Evolutionary conservation across 2,113 vertebrate genomes (phyloP), one percentile per base, ranked within the genome.

Genomic region (Nanger granti): DNA sequence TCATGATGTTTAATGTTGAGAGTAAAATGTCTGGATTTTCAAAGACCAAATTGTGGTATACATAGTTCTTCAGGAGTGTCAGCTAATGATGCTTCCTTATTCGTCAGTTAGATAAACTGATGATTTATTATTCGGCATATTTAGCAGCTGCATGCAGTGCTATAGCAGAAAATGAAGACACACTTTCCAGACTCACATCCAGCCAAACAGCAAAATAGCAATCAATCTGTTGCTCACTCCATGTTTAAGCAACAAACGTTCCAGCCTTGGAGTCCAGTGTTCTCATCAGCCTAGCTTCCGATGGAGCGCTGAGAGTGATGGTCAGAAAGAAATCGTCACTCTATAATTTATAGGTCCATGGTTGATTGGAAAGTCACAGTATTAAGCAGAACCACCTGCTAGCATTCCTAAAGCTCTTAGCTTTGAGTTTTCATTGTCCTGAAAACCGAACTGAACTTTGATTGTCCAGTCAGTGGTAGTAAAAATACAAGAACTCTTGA

Each of bases 351-450:
- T 79, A 91, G 62, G 49, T 57, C n/a, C 26, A 37, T 57, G 52
- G 94, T 91, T 97, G 79, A 79, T 60, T 90, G 41, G 62, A 94
- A 64, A 91, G 31, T 31, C n/a, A 59, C 54, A 91, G 37, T 88
- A 57, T 54, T 57, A 89, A 95, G 34, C 49, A 91, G 80, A 95
- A 57, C 52, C 47, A 47, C 64, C 52, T 83, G 29, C 60, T 85
- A 0, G 44, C 37, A 12, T 83, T 55, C 85, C 69, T 84, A 34
- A 96, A 92, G 85, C 9, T 86, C 57, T 95, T 92, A 93, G 69
- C 83, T 89, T 37, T 90, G 60, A 44, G 54, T 57, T 83, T 44
- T 44, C 73, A 79, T 44, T 44, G 73, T 79, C 73, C 73, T 79
- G 73, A 79, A 79, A 76, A 44, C 24, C 29, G 22, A 79, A 44